A percentile compares a stretch with the other conserved stretches of the same genome.
Conservation (phyloP, 2,113 vertebrate species). For the Sinocyclocheilus maitianheensis region DNA sequence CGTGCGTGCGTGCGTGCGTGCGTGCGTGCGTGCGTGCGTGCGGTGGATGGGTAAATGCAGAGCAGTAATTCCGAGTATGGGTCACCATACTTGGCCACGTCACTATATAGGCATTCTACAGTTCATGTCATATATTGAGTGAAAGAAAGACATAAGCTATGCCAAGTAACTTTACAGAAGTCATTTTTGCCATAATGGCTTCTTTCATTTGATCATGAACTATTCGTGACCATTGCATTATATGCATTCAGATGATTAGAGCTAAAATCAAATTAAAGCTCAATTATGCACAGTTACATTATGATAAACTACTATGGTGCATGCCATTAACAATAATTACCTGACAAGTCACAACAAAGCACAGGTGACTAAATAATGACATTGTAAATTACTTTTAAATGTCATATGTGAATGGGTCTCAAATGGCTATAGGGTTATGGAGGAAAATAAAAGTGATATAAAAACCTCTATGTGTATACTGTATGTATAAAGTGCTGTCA, state of each 20-base stretch:
- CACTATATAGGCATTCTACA: background rate
- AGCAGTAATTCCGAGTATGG: no score
- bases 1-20: no score
- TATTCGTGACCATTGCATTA: background rate
- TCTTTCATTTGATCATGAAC: constrained; percentile 46
- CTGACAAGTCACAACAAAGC: constrained; percentile 48
- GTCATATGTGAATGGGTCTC: constrained; percentile 32
- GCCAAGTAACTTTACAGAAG: background rate
- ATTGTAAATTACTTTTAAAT: constrained; percentile 53
- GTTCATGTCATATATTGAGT: background rate
- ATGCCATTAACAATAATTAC: constrained; percentile 61
- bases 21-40: no score
- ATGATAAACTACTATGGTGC: constrained; percentile 50
- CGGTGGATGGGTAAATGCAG: no score
- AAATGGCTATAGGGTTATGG: background rate
- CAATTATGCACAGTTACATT: constrained; percentile 56
- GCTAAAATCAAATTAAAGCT: constrained; percentile 49
- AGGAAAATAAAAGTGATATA: constrained; percentile 38
- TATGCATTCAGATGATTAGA: constrained; percentile 41
- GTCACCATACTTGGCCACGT: no score
- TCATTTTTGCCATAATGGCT: constrained; percentile 24
- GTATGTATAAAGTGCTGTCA: background rate
- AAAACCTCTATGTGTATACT: constrained; percentile 15
- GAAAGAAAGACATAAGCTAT: background rate
- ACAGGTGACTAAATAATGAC: constrained; percentile 56